Conservation (phyloP, 2,888 invertebrate genomes). For the Pelosia muscerda region DNA sequence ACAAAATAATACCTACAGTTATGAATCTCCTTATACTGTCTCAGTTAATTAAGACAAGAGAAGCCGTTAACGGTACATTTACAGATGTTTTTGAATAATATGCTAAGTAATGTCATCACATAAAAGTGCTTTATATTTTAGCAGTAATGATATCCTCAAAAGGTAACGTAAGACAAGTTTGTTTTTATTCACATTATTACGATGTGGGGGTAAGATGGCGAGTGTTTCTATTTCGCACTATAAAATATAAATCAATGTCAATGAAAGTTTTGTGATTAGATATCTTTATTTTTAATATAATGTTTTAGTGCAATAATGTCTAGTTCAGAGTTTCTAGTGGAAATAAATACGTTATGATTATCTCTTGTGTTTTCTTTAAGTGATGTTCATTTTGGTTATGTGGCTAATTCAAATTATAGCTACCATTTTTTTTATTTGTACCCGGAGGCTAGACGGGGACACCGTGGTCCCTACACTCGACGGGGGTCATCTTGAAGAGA, state of each 20-base stretch:
- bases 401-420: no score
- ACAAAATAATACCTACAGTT: no score
- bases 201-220: constrained; percentile 26
- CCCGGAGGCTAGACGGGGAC: no score
- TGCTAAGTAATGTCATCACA: constrained; percentile 20
- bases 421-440: no score
- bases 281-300: constrained; percentile 55
- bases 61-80: constrained; percentile 23
- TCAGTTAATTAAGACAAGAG: not conserved
- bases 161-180: constrained; percentile 24
- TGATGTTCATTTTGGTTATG: not conserved
- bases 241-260: constrained; percentile 64
- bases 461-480: no score
- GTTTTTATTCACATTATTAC: constrained; percentile 30
- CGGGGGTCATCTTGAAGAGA: no score
- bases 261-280: constrained; percentile 52
- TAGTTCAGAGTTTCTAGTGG: constrained; percentile 70
- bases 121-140: constrained; percentile 32
- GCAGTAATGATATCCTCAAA: constrained; percentile 26
- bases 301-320: constrained; percentile 72
- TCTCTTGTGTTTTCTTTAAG: constrained; percentile 33
- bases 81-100: constrained; percentile 17
- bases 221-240: constrained; percentile 60
- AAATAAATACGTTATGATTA: constrained; percentile 66
- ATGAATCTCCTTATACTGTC: no score